A percentile compares a stretch with the other conserved stretches of the same genome.
Evolutionary conservation across 2,888 invertebrate genomes (phyloP).

Genomic region (Mesorhabditis spiculigera): DNA sequence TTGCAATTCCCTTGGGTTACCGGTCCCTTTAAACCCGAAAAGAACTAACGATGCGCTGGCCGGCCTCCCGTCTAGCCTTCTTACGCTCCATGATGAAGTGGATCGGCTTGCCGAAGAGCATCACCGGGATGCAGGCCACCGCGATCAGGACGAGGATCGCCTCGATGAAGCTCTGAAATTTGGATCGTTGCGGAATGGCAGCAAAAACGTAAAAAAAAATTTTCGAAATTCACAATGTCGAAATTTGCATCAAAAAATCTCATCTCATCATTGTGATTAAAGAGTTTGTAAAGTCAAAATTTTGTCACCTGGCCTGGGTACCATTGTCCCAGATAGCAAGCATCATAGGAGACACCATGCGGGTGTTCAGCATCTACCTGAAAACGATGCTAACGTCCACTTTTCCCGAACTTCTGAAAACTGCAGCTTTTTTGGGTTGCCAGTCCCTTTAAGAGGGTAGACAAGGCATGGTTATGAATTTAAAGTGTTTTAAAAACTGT

Average conservation of each 20-base stretch:
- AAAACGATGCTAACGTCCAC: neutral
- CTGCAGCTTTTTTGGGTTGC: neutral
- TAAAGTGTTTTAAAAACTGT: neutral
- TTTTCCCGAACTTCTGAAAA: neutral
- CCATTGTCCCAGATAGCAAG: constrained; percentile 58
- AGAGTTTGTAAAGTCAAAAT: neutral
- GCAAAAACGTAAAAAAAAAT: neutral
- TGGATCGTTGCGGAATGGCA: neutral
- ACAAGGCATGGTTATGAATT: neutral
- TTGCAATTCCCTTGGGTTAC: no score
- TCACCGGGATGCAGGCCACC: constrained; percentile 56
- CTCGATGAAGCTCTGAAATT: constrained; percentile 49
- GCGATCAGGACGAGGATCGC: constrained; percentile 60
- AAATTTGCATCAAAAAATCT: neutral
- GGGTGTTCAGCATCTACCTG: constrained; percentile 20
- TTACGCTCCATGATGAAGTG: constrained; percentile 48
- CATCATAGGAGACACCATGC: constrained; percentile 20
- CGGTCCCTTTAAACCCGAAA: neutral
- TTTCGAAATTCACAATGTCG: no score
- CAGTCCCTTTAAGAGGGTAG: neutral
- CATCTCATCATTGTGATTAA: neutral
- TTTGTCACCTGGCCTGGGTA: constrained; percentile 54
- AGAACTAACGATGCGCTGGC: constrained; percentile 41
- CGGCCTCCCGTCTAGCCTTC: constrained; percentile 45
- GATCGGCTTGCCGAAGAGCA: constrained; percentile 58